A percentile compares a stretch with the other conserved stretches of the same genome.
Conservation (phyloP, 2,888 invertebrate genomes). For the Euspilapteryx auroguttella region DNA sequence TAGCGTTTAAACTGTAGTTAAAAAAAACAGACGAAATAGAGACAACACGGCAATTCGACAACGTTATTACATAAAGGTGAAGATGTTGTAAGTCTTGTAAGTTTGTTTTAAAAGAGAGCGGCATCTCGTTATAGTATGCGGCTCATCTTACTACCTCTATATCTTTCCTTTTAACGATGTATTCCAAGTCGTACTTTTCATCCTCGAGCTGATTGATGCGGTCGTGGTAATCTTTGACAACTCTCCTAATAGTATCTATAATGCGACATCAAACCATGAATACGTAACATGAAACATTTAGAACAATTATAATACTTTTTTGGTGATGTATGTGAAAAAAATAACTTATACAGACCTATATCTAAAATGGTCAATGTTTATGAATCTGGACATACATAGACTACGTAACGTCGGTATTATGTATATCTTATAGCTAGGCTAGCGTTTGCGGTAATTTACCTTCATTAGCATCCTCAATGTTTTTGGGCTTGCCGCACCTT, state of each 20-base stretch:
- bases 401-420: too few species aligned
- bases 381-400: too few species aligned
- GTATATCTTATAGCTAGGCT: too few species aligned
- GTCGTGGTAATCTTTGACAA: conserved; percentile 83
- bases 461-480: conserved; percentile 91
- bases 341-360: too few species aligned
- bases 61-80: conserved; percentile 32
- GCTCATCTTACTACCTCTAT: conserved; percentile 81
- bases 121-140: conserved; percentile 18
- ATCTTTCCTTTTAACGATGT: conserved; percentile 97
- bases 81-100: conserved; percentile 42
- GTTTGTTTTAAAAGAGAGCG: conserved; percentile 39
- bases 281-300: too few species aligned
- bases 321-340: too few species aligned
- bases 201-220: conserved; percentile 89
- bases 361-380: too few species aligned
- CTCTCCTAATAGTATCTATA: conserved; percentile 76
- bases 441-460: too few species aligned
- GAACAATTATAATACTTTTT: too few species aligned
- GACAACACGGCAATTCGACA: conserved; percentile 44
- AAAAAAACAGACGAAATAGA: conserved; percentile 29
- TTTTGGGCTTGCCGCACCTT: conserved; percentile 90
- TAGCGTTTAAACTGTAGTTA: conserved; percentile 29
- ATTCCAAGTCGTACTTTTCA: conserved; percentile 98
- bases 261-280: conserved; percentile 42